These are phyloP conservation scores for Dermatemys mawii DNA, from an alignment of 2,113 vertebrate genomes.

Conservation along the genomic window DNA sequence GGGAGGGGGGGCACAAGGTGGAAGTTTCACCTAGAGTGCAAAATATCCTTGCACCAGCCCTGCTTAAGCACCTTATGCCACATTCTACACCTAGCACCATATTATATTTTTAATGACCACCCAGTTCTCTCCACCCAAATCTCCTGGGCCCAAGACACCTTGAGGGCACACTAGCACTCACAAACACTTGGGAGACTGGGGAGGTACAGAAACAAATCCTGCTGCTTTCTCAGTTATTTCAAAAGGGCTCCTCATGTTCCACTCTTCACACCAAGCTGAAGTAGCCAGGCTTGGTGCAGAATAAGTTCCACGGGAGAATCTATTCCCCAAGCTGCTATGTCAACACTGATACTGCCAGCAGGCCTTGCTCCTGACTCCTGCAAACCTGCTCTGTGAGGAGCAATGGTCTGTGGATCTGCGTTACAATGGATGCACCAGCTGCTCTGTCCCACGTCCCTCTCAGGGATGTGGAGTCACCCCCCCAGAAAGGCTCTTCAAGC, in stretches of 20 bases:
- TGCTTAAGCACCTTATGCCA: background rate
- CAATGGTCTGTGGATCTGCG: background rate
- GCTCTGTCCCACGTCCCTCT: background rate
- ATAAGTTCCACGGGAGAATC: background rate
- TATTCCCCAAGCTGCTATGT: background rate
- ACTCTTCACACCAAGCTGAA: too few species aligned
- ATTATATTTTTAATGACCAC: background rate
- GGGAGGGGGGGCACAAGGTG: too few species aligned
- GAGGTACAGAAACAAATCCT: background rate
- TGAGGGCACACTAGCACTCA: background rate
- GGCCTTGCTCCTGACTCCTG: fast-evolving
- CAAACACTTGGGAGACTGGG: background rate
- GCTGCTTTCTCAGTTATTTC: background rate
- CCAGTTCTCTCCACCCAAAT: background rate
- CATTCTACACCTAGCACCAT: background rate
- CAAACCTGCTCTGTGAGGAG: background rate
- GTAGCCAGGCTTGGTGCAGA: background rate
- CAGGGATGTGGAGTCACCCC: background rate
- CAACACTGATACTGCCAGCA: background rate
- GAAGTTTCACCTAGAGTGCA: too few species aligned
- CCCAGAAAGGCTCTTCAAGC: background rate
- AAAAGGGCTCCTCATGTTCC: background rate
- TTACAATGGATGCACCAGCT: background rate
- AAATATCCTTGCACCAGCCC: too few species aligned
- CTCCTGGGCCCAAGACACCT: background rate